A percentile compares a stretch with the other conserved stretches of the same genome.
phyloP scores from a whole-genome alignment of 2,888 invertebrate genomes.

The Julus scandinavius region DNA sequence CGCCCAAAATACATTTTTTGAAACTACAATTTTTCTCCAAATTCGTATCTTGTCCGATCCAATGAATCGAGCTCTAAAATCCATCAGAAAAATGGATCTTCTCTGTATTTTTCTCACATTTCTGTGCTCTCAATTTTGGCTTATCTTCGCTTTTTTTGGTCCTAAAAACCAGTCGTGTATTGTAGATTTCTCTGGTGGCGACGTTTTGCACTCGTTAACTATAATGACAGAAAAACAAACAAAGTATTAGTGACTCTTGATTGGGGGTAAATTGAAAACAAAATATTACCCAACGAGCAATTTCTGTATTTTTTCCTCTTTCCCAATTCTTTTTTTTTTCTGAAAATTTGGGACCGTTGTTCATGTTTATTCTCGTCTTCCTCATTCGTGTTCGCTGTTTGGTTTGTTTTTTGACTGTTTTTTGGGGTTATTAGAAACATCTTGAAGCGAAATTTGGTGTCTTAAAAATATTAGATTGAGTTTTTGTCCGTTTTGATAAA shows the following conservation, averaged over 20 bases:
- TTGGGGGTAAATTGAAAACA: background rate
- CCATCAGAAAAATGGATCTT: too few species aligned
- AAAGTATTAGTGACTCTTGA: background rate
- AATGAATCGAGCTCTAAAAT: too few species aligned
- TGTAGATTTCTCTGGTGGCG: too few species aligned
- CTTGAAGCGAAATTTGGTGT: background rate
- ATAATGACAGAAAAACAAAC: too few species aligned
- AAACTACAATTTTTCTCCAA: too few species aligned
- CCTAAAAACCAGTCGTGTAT: too few species aligned
- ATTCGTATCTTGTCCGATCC: too few species aligned
- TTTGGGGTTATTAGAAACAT: background rate
- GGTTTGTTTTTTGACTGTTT: background rate
- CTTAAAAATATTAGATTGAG: background rate
- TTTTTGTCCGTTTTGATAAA: background rate
- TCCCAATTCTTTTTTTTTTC: background rate
- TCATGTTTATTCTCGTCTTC: conserved; percentile 8
- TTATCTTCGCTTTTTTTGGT: too few species aligned
- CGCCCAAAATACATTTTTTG: too few species aligned
- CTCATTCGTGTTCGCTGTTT: conserved; percentile 13
- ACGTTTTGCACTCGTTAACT: too few species aligned
- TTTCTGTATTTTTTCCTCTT: background rate
- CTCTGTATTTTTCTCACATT: too few species aligned
- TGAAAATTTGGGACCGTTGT: background rate
- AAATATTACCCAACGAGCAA: background rate
- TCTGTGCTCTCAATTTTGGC: too few species aligned